These are phyloP conservation scores for Huso huso DNA, from an alignment of 2,797 vertebrate genomes.

Conservation along the genomic window DNA sequence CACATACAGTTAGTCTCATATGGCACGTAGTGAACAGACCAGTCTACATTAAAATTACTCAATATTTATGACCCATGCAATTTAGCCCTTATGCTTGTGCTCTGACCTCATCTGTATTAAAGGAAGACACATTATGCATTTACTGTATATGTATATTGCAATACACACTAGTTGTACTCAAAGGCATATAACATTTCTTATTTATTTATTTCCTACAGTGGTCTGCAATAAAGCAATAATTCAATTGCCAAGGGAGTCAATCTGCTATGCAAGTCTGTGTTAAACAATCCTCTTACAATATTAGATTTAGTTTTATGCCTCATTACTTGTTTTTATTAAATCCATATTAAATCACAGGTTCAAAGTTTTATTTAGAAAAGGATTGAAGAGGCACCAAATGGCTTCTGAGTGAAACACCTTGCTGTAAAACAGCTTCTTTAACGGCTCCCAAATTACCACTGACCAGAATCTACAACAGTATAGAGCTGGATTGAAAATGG, in stretches of 20 bases:
- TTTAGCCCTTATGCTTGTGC: too few species aligned
- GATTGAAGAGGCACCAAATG: slow-evolving; percentile 12
- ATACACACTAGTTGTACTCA: slow-evolving; percentile 2
- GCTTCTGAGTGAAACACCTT: slow-evolving; percentile 22
- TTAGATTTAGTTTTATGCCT: slow-evolving; percentile 24
- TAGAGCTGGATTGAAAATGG: too few species aligned
- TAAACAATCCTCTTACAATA: slow-evolving; percentile 9
- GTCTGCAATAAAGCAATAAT: slow-evolving; percentile 16
- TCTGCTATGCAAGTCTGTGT: slow-evolving; percentile 14
- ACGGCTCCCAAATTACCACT: neutral
- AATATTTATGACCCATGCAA: too few species aligned
- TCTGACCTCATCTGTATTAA: neutral
- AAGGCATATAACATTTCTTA: slow-evolving; percentile 2
- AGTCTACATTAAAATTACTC: too few species aligned
- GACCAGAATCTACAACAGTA: too few species aligned
- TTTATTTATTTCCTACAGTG: slow-evolving; percentile 11
- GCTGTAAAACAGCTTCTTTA: slow-evolving; percentile 20
- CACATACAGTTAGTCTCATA: too few species aligned
- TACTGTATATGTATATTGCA: neutral
- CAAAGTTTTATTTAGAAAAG: slow-evolving; percentile 13
- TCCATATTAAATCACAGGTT: slow-evolving; percentile 11
- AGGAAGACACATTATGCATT: neutral
- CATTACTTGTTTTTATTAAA: slow-evolving; percentile 22
- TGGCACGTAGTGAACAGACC: too few species aligned
- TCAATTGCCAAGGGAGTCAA: slow-evolving; percentile 8